A percentile compares a stretch with the other conserved stretches of the same genome.
phyloP scores from a whole-genome alignment of 2,113 vertebrate genomes.

The Mirza zaza region DNA sequence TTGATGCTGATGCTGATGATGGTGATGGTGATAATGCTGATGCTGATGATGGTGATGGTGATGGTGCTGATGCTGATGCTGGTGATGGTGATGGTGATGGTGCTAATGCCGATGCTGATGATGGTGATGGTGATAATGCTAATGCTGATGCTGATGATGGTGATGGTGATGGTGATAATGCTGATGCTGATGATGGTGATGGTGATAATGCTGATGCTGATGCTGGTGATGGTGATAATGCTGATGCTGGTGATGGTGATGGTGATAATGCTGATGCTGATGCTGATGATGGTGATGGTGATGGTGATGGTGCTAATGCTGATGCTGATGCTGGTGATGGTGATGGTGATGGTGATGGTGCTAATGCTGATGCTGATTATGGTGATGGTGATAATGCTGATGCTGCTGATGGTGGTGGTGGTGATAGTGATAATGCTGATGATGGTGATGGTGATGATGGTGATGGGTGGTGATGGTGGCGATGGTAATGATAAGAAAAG shows the following conservation, averaged over 20 bases:
- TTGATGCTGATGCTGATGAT: accelerated
- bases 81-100: accelerated
- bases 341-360: not conserved
- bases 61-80: not conserved
- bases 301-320: accelerated
- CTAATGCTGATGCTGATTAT: accelerated
- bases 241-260: accelerated
- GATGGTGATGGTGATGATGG: no score
- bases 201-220: accelerated
- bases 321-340: accelerated
- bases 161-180: not conserved
- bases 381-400: accelerated
- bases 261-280: accelerated
- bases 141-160: accelerated
- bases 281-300: not conserved
- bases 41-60: accelerated
- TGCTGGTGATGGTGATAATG: not conserved
- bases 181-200: not conserved
- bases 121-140: not conserved
- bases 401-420: not conserved
- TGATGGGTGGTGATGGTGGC: not conserved
- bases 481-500: no score
- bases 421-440: not conserved
- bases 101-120: not conserved
- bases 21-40: accelerated